These are phyloP conservation scores for Phataginus tricuspis DNA, from an alignment of 2,797 vertebrate genomes.

Conservation along the genomic window DNA sequence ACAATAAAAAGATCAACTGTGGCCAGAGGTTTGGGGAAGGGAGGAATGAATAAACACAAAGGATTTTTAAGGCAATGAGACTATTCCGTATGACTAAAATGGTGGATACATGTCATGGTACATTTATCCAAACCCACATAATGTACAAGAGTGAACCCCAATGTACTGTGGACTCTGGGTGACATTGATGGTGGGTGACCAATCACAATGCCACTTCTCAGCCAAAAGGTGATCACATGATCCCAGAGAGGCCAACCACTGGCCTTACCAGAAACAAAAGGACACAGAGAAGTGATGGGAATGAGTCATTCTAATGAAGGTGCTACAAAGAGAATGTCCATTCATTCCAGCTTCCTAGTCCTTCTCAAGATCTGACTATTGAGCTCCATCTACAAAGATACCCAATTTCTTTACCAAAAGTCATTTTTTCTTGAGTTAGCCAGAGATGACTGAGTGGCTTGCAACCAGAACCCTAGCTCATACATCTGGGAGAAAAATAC, in stretches of 20 bases:
- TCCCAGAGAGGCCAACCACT: background rate
- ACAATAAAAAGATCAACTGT: background rate
- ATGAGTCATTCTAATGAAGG: background rate
- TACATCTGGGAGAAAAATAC: background rate
- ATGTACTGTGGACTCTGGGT: too few species aligned
- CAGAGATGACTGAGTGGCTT: background rate
- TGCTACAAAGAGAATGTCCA: background rate
- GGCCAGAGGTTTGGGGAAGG: background rate
- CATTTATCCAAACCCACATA: background rate
- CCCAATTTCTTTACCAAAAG: background rate
- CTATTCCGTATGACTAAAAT: background rate
- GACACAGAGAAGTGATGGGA: background rate
- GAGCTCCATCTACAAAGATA: background rate
- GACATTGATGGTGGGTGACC: background rate
- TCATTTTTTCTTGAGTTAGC: background rate
- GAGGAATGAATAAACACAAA: background rate
- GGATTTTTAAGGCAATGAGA: background rate
- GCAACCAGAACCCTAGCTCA: background rate
- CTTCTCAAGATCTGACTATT: background rate
- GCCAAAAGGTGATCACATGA: background rate
- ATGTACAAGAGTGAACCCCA: background rate
- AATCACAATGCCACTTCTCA: background rate
- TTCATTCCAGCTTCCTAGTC: background rate
- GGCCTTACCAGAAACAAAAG: background rate
- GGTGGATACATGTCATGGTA: background rate